A percentile compares a stretch with the other conserved stretches of the same genome.
These are phyloP conservation scores for Drosophila diplacantha DNA, from an alignment of 2,888 invertebrate species.

Conservation along the genomic window DNA sequence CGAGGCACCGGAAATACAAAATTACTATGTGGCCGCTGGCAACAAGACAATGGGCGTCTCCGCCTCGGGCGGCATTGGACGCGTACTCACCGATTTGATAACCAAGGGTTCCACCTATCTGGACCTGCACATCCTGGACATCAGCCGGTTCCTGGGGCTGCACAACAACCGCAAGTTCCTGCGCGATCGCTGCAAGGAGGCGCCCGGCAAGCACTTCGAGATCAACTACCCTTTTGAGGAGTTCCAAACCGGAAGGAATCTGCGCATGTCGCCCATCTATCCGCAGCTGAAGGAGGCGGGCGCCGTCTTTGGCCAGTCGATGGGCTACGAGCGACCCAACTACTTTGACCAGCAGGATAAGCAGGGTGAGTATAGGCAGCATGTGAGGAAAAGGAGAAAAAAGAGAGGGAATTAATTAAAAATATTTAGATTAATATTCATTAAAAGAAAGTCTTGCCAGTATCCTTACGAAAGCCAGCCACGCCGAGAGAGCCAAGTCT, in stretches of 20 bases:
- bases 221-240: conserved; percentile 91
- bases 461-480: too few species aligned
- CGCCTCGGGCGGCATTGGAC: conserved; percentile 96
- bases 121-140: conserved; percentile 93
- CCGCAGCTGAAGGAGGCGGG: conserved; percentile 93
- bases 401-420: too few species aligned
- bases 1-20: conserved; percentile 93
- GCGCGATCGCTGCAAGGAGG: conserved; percentile 93
- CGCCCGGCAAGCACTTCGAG: conserved; percentile 91
- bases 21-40: conserved; percentile 95
- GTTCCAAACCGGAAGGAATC: conserved; percentile 91
- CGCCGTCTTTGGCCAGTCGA: conserved; percentile 96
- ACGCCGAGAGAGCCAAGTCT: too few species aligned
- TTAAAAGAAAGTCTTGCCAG: too few species aligned
- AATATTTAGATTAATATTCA: too few species aligned
- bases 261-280: conserved; percentile 96
- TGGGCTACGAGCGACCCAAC: conserved; percentile 97
- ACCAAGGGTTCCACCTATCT: conserved; percentile 87
- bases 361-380: conserved; percentile 69
- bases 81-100: conserved; percentile 92
- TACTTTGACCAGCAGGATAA: conserved; percentile 86
- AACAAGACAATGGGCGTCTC: conserved; percentile 98
- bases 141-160: conserved; percentile 91
- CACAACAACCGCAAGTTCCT: conserved; percentile 97
- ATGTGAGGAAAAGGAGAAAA: neutral